These are phyloP conservation scores for Mustelus asterias DNA, from an alignment of 2,113 vertebrate genomes.

Conservation along the genomic window DNA sequence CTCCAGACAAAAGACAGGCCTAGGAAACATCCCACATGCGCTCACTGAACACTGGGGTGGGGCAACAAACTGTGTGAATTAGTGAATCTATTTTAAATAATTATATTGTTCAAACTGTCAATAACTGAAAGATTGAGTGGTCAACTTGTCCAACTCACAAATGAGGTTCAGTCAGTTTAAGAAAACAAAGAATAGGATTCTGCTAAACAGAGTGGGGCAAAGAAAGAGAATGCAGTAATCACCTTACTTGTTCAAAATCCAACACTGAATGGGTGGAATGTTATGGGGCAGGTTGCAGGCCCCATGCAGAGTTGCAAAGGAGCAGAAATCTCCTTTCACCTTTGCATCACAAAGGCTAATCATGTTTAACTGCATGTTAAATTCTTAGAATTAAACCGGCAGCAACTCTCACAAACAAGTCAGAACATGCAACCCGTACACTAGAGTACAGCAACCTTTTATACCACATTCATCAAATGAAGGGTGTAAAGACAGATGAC, in stretches of 20 bases:
- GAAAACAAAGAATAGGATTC: neutral
- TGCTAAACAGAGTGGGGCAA: neutral
- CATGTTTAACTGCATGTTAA: neutral
- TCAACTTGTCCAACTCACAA: neutral
- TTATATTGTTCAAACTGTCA: neutral
- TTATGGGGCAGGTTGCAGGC: neutral
- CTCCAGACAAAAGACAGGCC: neutral
- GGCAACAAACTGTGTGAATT: neutral
- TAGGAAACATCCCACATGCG: neutral
- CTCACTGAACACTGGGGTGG: neutral
- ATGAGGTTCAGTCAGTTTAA: neutral
- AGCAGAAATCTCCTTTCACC: neutral
- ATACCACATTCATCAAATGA: neutral
- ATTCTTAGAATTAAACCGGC: neutral
- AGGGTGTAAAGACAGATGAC: neutral
- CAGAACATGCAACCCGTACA: neutral
- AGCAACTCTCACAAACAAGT: neutral
- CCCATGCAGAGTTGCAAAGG: neutral
- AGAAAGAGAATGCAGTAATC: neutral
- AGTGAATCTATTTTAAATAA: neutral
- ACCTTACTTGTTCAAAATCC: neutral
- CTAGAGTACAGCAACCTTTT: too few relatives aligned
- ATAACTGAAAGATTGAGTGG: conserved; percentile 2
- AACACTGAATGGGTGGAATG: neutral
- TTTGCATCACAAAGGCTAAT: neutral